Conservation (phyloP, 2,888 invertebrate species). For the Spatulosminthurus flaviceps region DNA sequence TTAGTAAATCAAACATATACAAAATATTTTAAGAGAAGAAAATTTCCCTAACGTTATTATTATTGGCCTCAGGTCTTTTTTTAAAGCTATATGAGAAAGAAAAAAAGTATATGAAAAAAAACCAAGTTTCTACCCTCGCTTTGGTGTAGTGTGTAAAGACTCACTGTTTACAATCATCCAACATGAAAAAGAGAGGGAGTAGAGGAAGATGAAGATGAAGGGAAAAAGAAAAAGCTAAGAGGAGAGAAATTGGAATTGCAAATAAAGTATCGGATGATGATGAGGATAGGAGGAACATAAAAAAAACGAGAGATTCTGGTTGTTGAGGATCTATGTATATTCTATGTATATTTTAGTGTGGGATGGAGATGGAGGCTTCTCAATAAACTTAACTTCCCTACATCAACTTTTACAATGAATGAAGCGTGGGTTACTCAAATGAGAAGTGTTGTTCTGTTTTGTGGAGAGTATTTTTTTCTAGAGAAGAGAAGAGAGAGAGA, state of each 20-base stretch:
- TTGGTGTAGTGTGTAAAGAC: too few relatives aligned
- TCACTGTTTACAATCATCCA: constrained; percentile 3
- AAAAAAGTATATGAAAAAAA: too few relatives aligned
- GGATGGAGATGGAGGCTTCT: too few relatives aligned
- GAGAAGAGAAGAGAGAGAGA: not conserved
- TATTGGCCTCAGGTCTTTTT: too few relatives aligned
- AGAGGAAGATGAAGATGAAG: not conserved
- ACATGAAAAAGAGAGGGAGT: not conserved
- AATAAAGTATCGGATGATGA: constrained; percentile 2
- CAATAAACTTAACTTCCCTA: not conserved
- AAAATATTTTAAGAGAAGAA: too few relatives aligned
- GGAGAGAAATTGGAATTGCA: constrained; percentile 4
- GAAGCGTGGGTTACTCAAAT: not conserved
- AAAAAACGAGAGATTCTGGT: not conserved
- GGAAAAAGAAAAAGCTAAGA: too few relatives aligned
- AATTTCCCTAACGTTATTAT: too few relatives aligned
- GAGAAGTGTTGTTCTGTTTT: not conserved
- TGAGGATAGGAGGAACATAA: not conserved
- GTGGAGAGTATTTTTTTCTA: not conserved
- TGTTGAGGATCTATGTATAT: too few relatives aligned
- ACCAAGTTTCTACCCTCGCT: too few relatives aligned
- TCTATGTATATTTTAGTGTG: too few relatives aligned
- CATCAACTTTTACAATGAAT: constrained; percentile 1
- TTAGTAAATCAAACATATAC: too few relatives aligned
- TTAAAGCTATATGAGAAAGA: too few relatives aligned